A percentile compares a stretch with the other conserved stretches of the same genome.
Evolutionary conservation across 2,888 invertebrate species (phyloP).

Genomic region (Argynnis bischoffii): DNA sequence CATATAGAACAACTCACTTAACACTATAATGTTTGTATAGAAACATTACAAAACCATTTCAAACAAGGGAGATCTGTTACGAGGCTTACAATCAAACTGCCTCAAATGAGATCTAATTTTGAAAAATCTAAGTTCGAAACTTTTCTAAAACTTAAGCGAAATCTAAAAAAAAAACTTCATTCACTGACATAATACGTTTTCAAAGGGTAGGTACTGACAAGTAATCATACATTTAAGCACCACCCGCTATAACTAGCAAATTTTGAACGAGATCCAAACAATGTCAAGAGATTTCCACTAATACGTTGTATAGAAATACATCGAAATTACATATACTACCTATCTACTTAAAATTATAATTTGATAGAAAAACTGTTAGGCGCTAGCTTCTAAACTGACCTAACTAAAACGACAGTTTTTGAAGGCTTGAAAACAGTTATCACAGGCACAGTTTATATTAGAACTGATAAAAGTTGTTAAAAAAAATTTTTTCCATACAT

Average conservation of each 20-base stretch:
- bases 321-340: constrained; percentile 57
- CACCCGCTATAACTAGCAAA: constrained; percentile 66
- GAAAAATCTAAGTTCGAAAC: constrained; percentile 63
- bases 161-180: constrained; percentile 52
- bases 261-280: constrained; percentile 72
- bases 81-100: constrained; percentile 60
- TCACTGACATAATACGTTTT: constrained; percentile 72
- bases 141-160: constrained; percentile 64
- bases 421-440: constrained; percentile 39
- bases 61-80: constrained; percentile 70
- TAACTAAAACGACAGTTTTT: constrained; percentile 35
- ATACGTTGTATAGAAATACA: constrained; percentile 54
- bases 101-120: constrained; percentile 77
- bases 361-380: constrained; percentile 42
- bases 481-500: not conserved
- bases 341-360: constrained; percentile 67
- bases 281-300: constrained; percentile 55
- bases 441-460: constrained; percentile 26
- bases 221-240: constrained; percentile 68
- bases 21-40: constrained; percentile 59
- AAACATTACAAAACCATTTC: constrained; percentile 50
- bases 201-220: constrained; percentile 63
- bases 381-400: constrained; percentile 29
- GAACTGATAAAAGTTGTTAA: not conserved
- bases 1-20: constrained; percentile 52